A percentile compares a stretch with the other conserved stretches of the same genome.
Evolutionary conservation across 2,888 invertebrate genomes (phyloP).

Genomic region (Pseudeuparius sepicola): DNA sequence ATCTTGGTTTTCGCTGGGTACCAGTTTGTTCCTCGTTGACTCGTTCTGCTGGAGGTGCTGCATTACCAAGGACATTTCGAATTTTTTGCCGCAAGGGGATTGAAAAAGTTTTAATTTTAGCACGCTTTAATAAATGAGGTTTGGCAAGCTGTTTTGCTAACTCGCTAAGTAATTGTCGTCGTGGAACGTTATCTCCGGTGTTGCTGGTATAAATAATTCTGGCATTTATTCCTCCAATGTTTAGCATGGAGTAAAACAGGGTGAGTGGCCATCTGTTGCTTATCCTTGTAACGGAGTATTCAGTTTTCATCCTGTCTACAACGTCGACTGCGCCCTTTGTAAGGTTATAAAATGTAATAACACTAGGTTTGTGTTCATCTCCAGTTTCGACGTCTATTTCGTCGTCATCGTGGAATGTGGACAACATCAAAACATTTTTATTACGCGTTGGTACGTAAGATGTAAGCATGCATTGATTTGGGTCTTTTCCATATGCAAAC

Average conservation of each 20-base stretch:
- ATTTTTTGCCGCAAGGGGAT: conserved; percentile 8
- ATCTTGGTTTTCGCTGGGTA: neutral
- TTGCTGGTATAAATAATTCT: conserved; percentile 7
- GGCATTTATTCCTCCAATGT: conserved; percentile 1
- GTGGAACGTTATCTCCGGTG: neutral
- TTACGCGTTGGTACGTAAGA: conserved; percentile 20
- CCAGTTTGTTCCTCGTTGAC: neutral
- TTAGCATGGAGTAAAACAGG: neutral
- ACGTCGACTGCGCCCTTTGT: conserved; percentile 15
- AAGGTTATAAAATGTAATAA: conserved; percentile 13
- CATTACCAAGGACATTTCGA: neutral
- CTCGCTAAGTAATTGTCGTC: conserved; percentile 4
- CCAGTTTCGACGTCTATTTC: conserved; percentile 10
- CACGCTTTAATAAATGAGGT: conserved; percentile 6
- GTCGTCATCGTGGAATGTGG: conserved; percentile 18
- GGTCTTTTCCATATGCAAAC: conserved; percentile 22
- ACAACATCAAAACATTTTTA: conserved; percentile 24
- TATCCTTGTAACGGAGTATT: conserved; percentile 10
- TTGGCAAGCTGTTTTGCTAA: conserved; percentile 4
- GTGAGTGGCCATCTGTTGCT: conserved; percentile 11
- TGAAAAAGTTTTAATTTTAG: conserved; percentile 1
- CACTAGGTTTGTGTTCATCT: conserved; percentile 2
- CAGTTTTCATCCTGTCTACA: conserved; percentile 13
- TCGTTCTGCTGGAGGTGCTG: neutral
- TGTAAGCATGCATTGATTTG: conserved; percentile 15